phyloP scores from a whole-genome alignment of 1,140 invertebrate species.

The Ephestia elutella region DNA sequence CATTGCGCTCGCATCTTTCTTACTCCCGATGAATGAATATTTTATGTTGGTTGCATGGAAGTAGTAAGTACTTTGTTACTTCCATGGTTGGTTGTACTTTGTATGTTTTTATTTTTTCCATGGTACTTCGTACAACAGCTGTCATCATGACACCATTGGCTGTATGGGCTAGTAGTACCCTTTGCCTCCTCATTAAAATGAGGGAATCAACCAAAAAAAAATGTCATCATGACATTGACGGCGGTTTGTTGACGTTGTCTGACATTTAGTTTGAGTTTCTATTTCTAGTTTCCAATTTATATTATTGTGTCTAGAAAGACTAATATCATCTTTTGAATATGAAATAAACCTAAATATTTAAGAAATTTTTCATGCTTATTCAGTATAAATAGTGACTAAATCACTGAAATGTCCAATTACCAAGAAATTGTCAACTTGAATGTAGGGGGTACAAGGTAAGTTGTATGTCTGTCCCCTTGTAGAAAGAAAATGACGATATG shows the following conservation, averaged over 20 bases:
- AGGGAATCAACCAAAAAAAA: neutral
- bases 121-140: too few species aligned
- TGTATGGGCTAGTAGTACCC: too few species aligned
- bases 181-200: too few species aligned
- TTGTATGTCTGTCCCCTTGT: neutral
- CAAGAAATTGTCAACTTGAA: slow-evolving; percentile 70
- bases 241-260: slow-evolving; percentile 29
- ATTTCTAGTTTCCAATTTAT: neutral
- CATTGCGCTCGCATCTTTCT: too few species aligned
- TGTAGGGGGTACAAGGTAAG: slow-evolving; percentile 58
- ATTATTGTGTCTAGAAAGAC: neutral
- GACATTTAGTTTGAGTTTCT: slow-evolving; percentile 12
- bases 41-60: too few species aligned
- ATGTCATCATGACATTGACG: slow-evolving; percentile 11
- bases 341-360: too few species aligned
- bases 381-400: neutral
- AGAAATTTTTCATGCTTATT: neutral
- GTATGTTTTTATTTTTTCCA: too few species aligned
- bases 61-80: too few species aligned
- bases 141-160: too few species aligned
- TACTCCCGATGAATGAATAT: too few species aligned
- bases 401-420: slow-evolving; percentile 56
- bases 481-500: slow-evolving; percentile 11
- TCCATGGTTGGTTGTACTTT: too few species aligned
- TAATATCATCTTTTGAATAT: too few species aligned